A percentile compares a stretch with the other conserved stretches of the same genome.
Evolutionary conservation across 2,888 invertebrate genomes (phyloP).

Genomic region (Alcis repandata): DNA sequence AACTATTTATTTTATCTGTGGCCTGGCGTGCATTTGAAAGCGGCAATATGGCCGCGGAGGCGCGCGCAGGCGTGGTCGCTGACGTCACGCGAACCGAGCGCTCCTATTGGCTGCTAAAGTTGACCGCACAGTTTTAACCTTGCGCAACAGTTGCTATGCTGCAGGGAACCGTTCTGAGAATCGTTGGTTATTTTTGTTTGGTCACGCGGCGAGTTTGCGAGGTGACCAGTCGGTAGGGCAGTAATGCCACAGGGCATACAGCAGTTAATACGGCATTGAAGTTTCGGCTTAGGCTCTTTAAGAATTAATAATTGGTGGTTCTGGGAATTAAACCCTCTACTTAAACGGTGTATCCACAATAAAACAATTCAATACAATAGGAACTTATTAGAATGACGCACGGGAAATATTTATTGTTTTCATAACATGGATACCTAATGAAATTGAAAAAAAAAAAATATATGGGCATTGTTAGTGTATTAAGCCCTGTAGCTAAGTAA

Average conservation of each 20-base stretch:
- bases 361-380: too few species aligned
- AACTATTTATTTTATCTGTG: conserved; percentile 29
- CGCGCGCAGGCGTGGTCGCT: conserved; percentile 86
- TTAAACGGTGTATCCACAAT: background rate
- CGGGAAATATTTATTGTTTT: too few species aligned
- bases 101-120: conserved; percentile 68
- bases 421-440: too few species aligned
- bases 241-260: background rate
- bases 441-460: too few species aligned
- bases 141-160: conserved; percentile 84
- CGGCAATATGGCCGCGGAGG: conserved; percentile 78
- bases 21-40: conserved; percentile 61
- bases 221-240: conserved; percentile 18
- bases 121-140: conserved; percentile 76
- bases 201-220: conserved; percentile 49
- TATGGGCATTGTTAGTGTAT: too few species aligned
- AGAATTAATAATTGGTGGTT: conserved; percentile 6
- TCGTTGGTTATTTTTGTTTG: conserved; percentile 48
- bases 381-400: too few species aligned
- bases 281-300: conserved; percentile 4
- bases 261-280: background rate
- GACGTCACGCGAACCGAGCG: conserved; percentile 74
- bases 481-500: too few species aligned
- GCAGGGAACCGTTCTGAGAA: conserved; percentile 72
- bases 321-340: background rate